These are phyloP conservation scores for Xanthia togata DNA, from an alignment of 2,888 invertebrate genomes.

Conservation along the genomic window DNA sequence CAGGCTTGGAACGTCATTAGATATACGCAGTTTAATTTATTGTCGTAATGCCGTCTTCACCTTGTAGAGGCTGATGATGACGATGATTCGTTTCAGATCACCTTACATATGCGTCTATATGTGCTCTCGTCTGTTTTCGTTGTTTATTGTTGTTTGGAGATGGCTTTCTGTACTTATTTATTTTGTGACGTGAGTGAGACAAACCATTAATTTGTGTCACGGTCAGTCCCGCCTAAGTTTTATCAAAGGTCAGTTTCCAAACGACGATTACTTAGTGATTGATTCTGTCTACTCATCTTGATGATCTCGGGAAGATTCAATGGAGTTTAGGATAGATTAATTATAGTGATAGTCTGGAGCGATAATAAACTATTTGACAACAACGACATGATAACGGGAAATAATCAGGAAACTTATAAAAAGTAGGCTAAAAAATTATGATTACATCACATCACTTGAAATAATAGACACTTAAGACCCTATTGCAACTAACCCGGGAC, in stretches of 20 bases:
- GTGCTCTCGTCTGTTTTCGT: not conserved
- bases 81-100: too few relatives aligned
- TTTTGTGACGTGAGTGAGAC: slow-evolving; percentile 16
- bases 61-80: too few relatives aligned
- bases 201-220: slow-evolving; percentile 36
- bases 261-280: slow-evolving; percentile 42
- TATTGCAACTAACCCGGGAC: not conserved
- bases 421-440: too few relatives aligned
- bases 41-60: too few relatives aligned
- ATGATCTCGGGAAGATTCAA: slow-evolving; percentile 4
- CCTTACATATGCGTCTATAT: too few relatives aligned
- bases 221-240: slow-evolving; percentile 35
- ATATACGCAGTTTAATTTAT: too few relatives aligned
- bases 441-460: not conserved
- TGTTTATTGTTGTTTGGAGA: too few relatives aligned
- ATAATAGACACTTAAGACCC: not conserved
- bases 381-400: not conserved
- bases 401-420: not conserved
- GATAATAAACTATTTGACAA: not conserved
- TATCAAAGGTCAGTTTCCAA: slow-evolving; percentile 48
- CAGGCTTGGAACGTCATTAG: too few relatives aligned
- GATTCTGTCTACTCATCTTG: slow-evolving; percentile 19
- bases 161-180: slow-evolving; percentile 1
- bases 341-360: not conserved
- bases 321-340: slow-evolving; percentile 12